Conservation (phyloP, 2,113 vertebrate genomes). For the Vanacampus margaritifer region DNA sequence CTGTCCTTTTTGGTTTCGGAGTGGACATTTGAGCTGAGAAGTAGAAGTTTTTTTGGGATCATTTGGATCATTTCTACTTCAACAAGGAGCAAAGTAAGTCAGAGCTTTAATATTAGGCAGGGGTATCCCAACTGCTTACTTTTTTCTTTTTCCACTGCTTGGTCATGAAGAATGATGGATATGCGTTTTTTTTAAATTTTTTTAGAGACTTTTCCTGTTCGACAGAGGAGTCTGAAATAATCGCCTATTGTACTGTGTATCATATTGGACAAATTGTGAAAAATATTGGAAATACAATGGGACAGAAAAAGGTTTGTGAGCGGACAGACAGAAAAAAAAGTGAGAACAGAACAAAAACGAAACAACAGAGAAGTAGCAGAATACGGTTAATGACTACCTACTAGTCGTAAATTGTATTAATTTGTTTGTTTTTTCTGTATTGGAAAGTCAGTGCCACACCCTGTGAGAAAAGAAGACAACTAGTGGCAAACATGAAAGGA, state of each 20-base stretch:
- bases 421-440: too few relatives aligned
- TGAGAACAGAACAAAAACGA: not conserved
- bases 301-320: not conserved
- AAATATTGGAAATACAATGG: not conserved
- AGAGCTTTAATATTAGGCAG: not conserved
- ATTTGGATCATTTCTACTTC: constrained; percentile 22
- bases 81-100: constrained; percentile 38
- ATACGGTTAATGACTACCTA: too few relatives aligned
- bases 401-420: too few relatives aligned
- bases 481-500: not conserved
- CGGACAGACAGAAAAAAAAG: not conserved
- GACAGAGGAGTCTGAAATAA: not conserved
- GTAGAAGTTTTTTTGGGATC: too few relatives aligned
- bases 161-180: not conserved
- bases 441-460: not conserved
- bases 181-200: not conserved
- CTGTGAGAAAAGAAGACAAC: not conserved
- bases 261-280: not conserved
- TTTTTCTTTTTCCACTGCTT: not conserved
- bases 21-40: constrained; percentile 24
- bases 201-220: too few relatives aligned
- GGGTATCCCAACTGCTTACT: not conserved
- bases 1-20: not conserved
- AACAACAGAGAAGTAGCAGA: not conserved
- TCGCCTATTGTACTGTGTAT: not conserved